These are phyloP conservation scores for Siderastrea siderea DNA, from an alignment of 92 coral and sea anemone species.

Conservation along the genomic window DNA sequence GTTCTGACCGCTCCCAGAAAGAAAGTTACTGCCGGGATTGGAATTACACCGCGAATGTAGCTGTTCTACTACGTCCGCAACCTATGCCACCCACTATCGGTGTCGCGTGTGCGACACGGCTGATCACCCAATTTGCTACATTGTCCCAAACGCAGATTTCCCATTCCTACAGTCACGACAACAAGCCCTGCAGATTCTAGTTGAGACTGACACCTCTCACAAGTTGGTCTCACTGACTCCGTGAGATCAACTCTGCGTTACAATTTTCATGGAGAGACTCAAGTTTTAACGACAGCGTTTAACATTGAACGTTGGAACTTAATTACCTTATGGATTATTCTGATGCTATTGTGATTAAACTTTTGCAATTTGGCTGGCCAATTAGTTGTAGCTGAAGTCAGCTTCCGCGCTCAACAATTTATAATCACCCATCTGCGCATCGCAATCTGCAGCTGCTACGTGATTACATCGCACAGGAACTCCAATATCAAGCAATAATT, in stretches of 20 bases:
- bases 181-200: background rate
- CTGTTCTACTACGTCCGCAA: conserved; percentile 34
- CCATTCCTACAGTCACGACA: conserved; percentile 30
- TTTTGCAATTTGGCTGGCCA: background rate
- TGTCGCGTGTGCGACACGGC: conserved; percentile 53
- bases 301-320: background rate
- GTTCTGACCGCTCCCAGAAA: conserved; percentile 1
- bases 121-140: conserved; percentile 50
- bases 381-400: no score
- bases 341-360: background rate
- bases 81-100: conserved; percentile 36
- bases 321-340: background rate
- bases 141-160: conserved; percentile 41
- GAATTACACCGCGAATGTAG: conserved; percentile 52
- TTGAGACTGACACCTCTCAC: background rate
- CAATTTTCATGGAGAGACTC: conserved; percentile 34
- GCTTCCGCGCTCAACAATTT: no score
- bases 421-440: no score
- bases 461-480: background rate
- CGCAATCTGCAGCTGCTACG: no score
- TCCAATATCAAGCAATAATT: background rate
- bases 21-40: conserved; percentile 48
- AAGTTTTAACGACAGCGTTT: background rate
- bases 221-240: conserved; percentile 35
- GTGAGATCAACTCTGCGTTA: conserved; percentile 9